These are phyloP conservation scores for Eudasyphora cyanicolor DNA, from an alignment of 2,888 invertebrate genomes.

Conservation along the genomic window DNA sequence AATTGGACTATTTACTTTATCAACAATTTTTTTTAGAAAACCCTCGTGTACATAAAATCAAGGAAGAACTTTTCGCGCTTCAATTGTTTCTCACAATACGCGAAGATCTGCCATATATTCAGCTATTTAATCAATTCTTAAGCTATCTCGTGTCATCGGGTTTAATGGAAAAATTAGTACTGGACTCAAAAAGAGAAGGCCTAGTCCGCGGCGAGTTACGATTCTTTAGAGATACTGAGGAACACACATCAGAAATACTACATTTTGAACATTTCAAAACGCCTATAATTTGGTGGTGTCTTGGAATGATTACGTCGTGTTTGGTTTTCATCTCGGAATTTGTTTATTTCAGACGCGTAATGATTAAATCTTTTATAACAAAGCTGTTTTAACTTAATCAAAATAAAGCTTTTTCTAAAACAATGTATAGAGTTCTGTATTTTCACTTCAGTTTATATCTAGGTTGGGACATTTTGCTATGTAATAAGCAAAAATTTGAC, in stretches of 20 bases:
- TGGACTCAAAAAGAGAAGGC: slow-evolving; percentile 21
- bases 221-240: background rate
- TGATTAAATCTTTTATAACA: too few species aligned
- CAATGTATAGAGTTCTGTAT: too few species aligned
- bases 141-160: slow-evolving; percentile 4
- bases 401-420: too few species aligned
- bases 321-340: slow-evolving; percentile 31
- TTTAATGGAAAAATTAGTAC: background rate
- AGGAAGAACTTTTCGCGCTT: background rate
- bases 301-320: background rate
- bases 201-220: slow-evolving; percentile 14
- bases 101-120: background rate
- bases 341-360: background rate
- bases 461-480: too few species aligned
- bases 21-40: slow-evolving; percentile 32
- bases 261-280: slow-evolving; percentile 49
- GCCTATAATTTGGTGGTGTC: slow-evolving; percentile 30
- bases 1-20: slow-evolving; percentile 10
- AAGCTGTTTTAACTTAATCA: too few species aligned
- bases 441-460: too few species aligned
- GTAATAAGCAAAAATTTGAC: too few species aligned
- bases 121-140: slow-evolving; percentile 30
- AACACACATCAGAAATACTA: background rate
- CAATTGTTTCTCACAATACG: background rate
- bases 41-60: slow-evolving; percentile 20